Percentiles rank a stretch among this genome's conserved stretches.
Conservation (phyloP, 2,113 vertebrate genomes). For the Lipophrys pholis region DNA sequence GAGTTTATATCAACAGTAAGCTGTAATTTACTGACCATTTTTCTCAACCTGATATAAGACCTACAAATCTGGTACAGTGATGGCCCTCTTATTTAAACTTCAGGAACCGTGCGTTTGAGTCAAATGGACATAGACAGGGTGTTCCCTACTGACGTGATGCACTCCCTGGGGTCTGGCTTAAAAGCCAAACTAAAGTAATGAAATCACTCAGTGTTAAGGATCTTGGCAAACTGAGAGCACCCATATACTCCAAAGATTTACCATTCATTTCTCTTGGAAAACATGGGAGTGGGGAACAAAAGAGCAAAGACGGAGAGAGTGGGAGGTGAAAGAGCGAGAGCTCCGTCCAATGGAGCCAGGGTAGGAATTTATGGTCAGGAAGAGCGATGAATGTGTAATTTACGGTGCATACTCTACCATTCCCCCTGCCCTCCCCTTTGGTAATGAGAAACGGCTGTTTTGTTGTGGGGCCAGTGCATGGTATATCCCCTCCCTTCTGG, state of each 20-base stretch:
- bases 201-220: conserved; percentile 67
- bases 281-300: conserved; percentile 38
- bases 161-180: conserved; percentile 35
- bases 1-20: too few relatives aligned
- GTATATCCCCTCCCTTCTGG: conserved; percentile 77
- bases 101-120: conserved; percentile 27
- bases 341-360: conserved; percentile 69
- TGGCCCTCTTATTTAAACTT: conserved; percentile 34
- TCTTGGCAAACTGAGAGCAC: conserved; percentile 59
- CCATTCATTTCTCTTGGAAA: conserved; percentile 67
- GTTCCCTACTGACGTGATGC: conserved; percentile 44
- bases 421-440: conserved; percentile 80
- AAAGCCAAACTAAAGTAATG: conserved; percentile 67
- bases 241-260: conserved; percentile 58
- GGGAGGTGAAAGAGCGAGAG: conserved; percentile 65
- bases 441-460: conserved; percentile 86
- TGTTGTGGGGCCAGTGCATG: conserved; percentile 68
- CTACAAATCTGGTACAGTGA: not conserved
- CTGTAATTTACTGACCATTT: too few relatives aligned
- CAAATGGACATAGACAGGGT: conserved; percentile 39
- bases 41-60: conserved; percentile 11
- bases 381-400: conserved; percentile 84
- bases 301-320: conserved; percentile 51
- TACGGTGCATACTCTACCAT: conserved; percentile 79
- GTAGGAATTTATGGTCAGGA: conserved; percentile 82